Conservation (phyloP, 1,140 invertebrate genomes). For the Hypsibius dujardini region DNA sequence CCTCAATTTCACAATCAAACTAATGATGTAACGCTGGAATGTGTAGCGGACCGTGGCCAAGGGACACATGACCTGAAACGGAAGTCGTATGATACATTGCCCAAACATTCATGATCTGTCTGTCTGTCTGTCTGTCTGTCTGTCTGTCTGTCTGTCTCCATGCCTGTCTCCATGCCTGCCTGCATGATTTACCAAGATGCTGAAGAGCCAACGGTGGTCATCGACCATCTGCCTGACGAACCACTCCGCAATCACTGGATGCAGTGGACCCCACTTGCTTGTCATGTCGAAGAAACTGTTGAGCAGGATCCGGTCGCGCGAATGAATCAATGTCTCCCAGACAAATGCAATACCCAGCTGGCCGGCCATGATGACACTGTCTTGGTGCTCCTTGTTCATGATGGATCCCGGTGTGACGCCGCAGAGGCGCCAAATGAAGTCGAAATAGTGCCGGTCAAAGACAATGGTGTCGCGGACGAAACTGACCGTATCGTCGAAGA, state of each 20-base stretch:
- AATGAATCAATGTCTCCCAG: conserved; percentile 85
- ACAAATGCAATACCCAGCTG: conserved; percentile 80
- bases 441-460: conserved; percentile 83
- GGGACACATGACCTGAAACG: conserved; percentile 43
- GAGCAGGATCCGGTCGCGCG: conserved; percentile 49
- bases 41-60: conserved; percentile 87
- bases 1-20: not conserved
- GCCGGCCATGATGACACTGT: conserved; percentile 63
- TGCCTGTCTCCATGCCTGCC: no score
- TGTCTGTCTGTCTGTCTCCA: no score
- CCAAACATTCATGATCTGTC: no score
- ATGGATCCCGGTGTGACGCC: conserved; percentile 75
- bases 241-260: conserved; percentile 38
- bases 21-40: conserved; percentile 37
- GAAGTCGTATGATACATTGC: no score
- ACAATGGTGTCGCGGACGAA: conserved; percentile 86
- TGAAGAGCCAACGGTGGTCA: conserved; percentile 82
- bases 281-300: conserved; percentile 18
- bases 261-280: conserved; percentile 7
- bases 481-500: conserved; percentile 87
- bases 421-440: conserved; percentile 91
- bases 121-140: no score
- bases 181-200: conserved; percentile 58
- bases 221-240: conserved; percentile 77
- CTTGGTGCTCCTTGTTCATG: conserved; percentile 47